A percentile compares a stretch with the other conserved stretches of the same genome.
Evolutionary conservation across 2,797 vertebrate genomes (phyloP).

Genomic region (Poeciliopsis infans): DNA sequence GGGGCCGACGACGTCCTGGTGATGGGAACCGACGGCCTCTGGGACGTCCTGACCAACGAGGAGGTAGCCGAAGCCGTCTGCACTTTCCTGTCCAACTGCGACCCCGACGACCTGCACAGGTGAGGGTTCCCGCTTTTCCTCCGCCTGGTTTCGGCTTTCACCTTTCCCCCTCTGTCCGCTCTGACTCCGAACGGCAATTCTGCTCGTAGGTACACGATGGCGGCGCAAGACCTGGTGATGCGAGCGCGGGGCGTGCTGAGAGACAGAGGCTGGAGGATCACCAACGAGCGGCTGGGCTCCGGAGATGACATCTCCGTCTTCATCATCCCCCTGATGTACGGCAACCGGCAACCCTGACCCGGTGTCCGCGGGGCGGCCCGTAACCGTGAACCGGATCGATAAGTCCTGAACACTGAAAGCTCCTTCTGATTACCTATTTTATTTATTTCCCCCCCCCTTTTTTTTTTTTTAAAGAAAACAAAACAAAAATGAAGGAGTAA

Average conservation of each 20-base stretch:
- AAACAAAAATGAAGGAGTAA: not conserved
- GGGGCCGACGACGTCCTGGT: conserved; percentile 92
- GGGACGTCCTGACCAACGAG: conserved; percentile 97
- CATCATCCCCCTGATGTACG: conserved; percentile 93
- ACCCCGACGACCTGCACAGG: conserved; percentile 96
- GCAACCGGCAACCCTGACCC: conserved; percentile 86
- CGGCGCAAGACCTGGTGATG: conserved; percentile 98
- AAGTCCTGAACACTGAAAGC: conserved; percentile 19
- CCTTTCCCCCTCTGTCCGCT: not conserved
- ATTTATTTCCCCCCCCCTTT: conserved; percentile 21
- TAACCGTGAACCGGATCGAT: not conserved
- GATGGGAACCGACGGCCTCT: conserved; percentile 95
- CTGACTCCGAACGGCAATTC: not conserved
- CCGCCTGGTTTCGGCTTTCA: not conserved
- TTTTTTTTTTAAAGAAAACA: not conserved
- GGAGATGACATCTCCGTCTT: conserved; percentile 97
- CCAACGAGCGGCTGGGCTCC: conserved; percentile 93
- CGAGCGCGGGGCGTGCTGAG: conserved; percentile 92
- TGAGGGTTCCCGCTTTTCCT: conserved; percentile 35
- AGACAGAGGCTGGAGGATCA: conserved; percentile 97
- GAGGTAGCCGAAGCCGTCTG: conserved; percentile 93
- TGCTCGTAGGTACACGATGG: conserved; percentile 90
- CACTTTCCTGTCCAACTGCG: conserved; percentile 94
- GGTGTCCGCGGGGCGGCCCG: not conserved
- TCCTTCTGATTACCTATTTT: conserved; percentile 21